Conservation (phyloP, 1,140 invertebrate species). For the Leptinotarsa defecta region DNA sequence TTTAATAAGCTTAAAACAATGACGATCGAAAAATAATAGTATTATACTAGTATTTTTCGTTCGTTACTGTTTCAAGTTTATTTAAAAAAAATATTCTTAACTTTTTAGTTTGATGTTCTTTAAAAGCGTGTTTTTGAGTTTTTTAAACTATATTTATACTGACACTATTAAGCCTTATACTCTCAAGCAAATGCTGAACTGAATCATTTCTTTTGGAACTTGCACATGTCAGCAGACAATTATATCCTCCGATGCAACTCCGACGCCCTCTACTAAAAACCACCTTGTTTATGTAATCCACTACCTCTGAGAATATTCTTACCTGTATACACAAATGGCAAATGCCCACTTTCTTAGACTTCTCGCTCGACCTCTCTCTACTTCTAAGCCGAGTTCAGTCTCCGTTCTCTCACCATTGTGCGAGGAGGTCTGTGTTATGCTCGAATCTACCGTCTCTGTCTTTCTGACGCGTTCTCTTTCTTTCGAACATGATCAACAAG, state of each 20-base stretch:
- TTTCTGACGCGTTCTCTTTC: constrained; percentile 12
- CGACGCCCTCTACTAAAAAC: not conserved
- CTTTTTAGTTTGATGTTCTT: no score
- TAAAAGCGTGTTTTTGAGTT: no score
- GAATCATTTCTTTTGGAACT: not conserved
- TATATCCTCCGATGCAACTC: not conserved
- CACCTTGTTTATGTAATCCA: constrained; percentile 6
- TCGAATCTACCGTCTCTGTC: constrained; percentile 18
- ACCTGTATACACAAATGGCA: constrained; percentile 8
- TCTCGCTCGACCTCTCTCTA: constrained; percentile 24
- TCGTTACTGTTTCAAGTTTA: no score
- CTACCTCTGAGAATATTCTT: constrained; percentile 5
- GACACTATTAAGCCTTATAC: no score
- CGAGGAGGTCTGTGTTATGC: constrained; percentile 21
- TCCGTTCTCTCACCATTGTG: constrained; percentile 19
- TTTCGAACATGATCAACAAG: constrained; percentile 48
- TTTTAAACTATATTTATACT: no score
- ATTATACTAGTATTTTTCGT: no score
- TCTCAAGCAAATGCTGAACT: not conserved
- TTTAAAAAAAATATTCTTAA: no score
- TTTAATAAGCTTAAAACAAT: no score
- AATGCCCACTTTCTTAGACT: constrained; percentile 9
- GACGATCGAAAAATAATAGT: no score
- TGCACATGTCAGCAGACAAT: not conserved
- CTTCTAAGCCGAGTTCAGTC: constrained; percentile 37